Conservation (phyloP, 2,888 invertebrate genomes). For the Hirtodrosophila histrioides region DNA sequence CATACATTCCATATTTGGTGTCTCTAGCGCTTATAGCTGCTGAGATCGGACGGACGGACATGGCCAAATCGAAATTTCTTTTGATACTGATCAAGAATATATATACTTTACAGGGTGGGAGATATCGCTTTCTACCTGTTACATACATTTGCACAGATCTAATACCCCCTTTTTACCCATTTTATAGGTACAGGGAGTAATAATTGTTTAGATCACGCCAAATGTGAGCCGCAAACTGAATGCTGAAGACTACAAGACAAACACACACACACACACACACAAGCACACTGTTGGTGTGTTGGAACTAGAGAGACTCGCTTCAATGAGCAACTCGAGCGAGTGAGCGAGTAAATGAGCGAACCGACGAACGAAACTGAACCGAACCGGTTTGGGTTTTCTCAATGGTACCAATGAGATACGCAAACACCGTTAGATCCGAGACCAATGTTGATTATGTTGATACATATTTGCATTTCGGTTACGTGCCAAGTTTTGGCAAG, state of each 20-base stretch:
- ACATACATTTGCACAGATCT: too few relatives aligned
- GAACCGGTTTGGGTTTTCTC: constrained; percentile 62
- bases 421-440: constrained; percentile 69
- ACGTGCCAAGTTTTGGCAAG: constrained; percentile 64
- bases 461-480: constrained; percentile 55
- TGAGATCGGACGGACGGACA: too few relatives aligned
- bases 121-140: too few relatives aligned
- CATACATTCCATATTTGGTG: too few relatives aligned
- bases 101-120: too few relatives aligned
- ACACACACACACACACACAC: constrained; percentile 5
- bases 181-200: background rate
- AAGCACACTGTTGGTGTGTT: background rate
- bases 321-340: constrained; percentile 51
- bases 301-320: constrained; percentile 35
- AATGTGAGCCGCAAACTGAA: constrained; percentile 12
- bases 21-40: too few relatives aligned
- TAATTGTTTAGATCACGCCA: constrained; percentile 40
- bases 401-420: constrained; percentile 51
- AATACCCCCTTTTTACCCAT: too few relatives aligned
- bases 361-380: constrained; percentile 24
- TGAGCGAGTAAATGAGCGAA: constrained; percentile 18
- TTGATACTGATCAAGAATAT: too few relatives aligned
- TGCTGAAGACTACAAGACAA: constrained; percentile 11
- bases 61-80: too few relatives aligned
- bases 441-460: constrained; percentile 59